phyloP scores from a whole-genome alignment of 2,888 invertebrate species.

The Xanthia icteritia region DNA sequence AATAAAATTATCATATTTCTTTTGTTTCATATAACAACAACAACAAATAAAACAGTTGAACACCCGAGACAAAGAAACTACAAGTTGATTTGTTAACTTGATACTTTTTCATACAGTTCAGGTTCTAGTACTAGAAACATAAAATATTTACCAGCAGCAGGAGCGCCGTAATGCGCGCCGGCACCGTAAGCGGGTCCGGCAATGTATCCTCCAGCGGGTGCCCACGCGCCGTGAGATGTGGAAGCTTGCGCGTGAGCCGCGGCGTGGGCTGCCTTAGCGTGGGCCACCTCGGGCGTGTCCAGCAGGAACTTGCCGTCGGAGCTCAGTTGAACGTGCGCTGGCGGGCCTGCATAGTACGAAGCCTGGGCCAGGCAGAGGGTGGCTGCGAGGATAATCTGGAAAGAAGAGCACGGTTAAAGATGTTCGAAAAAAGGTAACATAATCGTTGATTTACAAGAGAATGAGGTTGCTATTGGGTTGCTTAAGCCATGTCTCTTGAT shows the following conservation, averaged over 20 bases:
- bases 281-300: constrained; percentile 90
- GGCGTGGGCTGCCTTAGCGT: constrained; percentile 87
- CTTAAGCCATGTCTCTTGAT: neutral
- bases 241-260: constrained; percentile 88
- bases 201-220: constrained; percentile 79
- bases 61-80: neutral
- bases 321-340: constrained; percentile 86
- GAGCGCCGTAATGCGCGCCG: constrained; percentile 85
- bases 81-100: neutral
- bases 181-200: constrained; percentile 74
- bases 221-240: constrained; percentile 87
- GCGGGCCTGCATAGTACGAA: constrained; percentile 88
- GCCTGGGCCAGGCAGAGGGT: constrained; percentile 89
- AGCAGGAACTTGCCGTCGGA: constrained; percentile 89
- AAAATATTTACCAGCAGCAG: constrained; percentile 83
- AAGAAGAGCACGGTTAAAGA: constrained; percentile 36
- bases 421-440: neutral
- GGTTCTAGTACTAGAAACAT: neutral
- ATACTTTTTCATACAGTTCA: neutral
- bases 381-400: constrained; percentile 87
- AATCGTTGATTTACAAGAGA: neutral
- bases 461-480: neutral
- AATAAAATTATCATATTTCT: neutral
- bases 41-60: neutral
- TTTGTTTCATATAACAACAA: neutral